Evolutionary conservation across 2,888 invertebrate species (phyloP).

Genomic region (Loripinus fragilis): DNA sequence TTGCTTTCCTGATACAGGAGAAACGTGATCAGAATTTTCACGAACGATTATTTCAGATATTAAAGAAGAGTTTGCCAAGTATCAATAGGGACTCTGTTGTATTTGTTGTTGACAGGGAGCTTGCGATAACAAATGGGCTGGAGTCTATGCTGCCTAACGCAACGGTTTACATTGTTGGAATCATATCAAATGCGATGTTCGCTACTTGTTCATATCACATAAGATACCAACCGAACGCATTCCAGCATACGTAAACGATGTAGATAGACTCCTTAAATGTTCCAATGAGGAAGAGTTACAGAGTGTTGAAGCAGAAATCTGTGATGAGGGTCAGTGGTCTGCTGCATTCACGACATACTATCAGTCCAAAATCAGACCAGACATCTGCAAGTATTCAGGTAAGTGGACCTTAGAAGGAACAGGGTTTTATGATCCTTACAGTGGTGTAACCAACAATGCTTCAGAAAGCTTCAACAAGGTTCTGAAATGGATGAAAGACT

Average conservation of each 20-base stretch:
- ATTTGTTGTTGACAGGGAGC: constrained; percentile 5
- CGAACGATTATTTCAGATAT: background rate
- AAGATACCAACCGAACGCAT: background rate
- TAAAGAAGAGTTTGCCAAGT: background rate
- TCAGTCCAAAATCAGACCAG: background rate
- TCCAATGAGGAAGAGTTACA: background rate
- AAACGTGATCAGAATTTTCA: constrained; percentile 9
- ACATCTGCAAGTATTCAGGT: constrained; percentile 1
- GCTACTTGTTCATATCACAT: background rate
- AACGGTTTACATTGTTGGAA: background rate
- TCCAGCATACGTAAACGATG: background rate
- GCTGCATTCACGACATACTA: constrained; percentile 2
- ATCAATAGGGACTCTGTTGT: constrained; percentile 1
- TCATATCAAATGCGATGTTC: constrained; percentile 3
- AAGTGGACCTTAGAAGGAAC: background rate
- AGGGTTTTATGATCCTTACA: constrained; percentile 3
- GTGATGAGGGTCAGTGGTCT: background rate
- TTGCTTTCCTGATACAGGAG: background rate
- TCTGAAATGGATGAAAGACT: constrained; percentile 3
- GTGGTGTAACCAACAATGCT: constrained; percentile 10
- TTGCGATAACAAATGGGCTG: background rate
- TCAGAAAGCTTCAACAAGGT: constrained; percentile 1
- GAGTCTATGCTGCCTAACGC: background rate
- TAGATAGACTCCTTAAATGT: background rate
- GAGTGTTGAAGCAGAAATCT: background rate